Evolutionary conservation across 2,888 invertebrate species (phyloP).

Genomic region (Seladonia tumulorum): DNA sequence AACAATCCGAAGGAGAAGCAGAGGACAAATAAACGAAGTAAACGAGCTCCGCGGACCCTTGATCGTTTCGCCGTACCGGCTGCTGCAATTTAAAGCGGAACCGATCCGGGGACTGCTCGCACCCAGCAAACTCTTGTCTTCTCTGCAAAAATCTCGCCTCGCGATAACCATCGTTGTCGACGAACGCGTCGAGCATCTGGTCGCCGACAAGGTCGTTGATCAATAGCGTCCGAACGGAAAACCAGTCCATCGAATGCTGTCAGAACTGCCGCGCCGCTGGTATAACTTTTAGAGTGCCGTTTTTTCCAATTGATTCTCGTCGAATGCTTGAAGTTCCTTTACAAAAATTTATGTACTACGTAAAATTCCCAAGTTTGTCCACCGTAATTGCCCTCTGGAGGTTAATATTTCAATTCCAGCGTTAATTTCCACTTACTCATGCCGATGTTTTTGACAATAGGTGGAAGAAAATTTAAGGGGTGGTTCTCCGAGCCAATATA

Average conservation of each 20-base stretch:
- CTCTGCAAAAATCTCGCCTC: neutral
- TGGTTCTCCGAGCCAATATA: too few relatives aligned
- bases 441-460: too few relatives aligned
- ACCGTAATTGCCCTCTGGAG: too few relatives aligned
- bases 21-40: conserved; percentile 7
- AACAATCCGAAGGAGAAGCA: conserved; percentile 33
- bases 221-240: neutral
- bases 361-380: too few relatives aligned
- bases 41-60: conserved; percentile 58
- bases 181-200: neutral
- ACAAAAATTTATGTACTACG: too few relatives aligned
- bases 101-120: conserved; percentile 16
- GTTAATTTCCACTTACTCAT: too few relatives aligned
- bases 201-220: neutral
- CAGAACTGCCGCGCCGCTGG: too few relatives aligned
- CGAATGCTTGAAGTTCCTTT: too few relatives aligned
- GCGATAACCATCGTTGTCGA: neutral
- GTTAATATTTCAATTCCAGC: too few relatives aligned
- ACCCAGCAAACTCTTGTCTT: neutral
- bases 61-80: conserved; percentile 58
- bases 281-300: too few relatives aligned
- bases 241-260: neutral
- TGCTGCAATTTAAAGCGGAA: conserved; percentile 60
- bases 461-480: too few relatives aligned
- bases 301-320: too few relatives aligned